Base-by-base conservation (phyloP, 1,140 invertebrate species). In the Philaenus spumarius region DNA sequence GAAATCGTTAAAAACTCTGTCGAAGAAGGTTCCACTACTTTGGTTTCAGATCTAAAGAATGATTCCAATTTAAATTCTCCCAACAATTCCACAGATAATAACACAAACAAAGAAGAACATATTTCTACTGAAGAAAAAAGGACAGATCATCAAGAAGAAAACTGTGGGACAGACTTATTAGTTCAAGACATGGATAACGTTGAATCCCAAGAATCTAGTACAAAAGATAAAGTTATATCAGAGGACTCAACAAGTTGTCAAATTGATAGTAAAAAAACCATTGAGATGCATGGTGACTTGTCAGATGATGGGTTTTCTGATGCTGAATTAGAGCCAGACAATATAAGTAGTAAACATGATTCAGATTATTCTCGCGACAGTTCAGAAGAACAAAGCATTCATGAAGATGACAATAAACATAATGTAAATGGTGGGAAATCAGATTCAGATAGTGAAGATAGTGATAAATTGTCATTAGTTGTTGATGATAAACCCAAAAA, bases 391-490 rank as follows among this genome's bases (percentile, higher is more conserved):
- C 14, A n/a, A 47, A 35, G 24, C 15, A 17, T 19, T 54, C 5
- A 42, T 43, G 40, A 43, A 47, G 39, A 45, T 20, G 48, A 51
- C 9, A 52, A 54, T 14, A 50, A 34, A 26, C 26, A 2, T 19
- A 7, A 47, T 35, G 24, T 2, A 34, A 55, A 46, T 12, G 23
- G 22, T 43, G 42, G 50, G 75, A 76, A 75, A 64, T 76, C 76
- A 24, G 76, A 55, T 58, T 76, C 72, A 58, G 77, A 77, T 58
- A 81, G 78, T 73, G 78, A 80, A 70, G 73, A 73, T 54, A 80
- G 79, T 72, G 78, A 80, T 43, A 81, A 80, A 65, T 64, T 77
- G 45, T 77, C 74, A 37, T 72, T 77, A 66, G 76, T 73, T 60
- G 59, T 70, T 24, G 55, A 54, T 34, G 64, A 66, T 53, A 56